A percentile compares a stretch with the other conserved stretches of the same genome.
Conservation (phyloP, 2,888 invertebrate species). For the Pandemis heparana region DNA sequence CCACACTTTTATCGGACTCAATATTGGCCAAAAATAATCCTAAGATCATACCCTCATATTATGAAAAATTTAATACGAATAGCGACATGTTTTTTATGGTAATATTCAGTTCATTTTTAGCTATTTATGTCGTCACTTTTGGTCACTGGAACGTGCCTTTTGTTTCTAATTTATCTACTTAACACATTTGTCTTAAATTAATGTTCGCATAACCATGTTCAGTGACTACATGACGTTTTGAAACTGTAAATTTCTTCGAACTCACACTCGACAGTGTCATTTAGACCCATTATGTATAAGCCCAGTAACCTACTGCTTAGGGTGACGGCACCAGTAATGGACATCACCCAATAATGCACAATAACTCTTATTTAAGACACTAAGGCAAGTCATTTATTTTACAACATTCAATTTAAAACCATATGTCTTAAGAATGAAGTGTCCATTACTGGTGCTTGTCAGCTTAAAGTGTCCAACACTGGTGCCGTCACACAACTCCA, state of each 20-base stretch:
- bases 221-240: not conserved
- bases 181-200: constrained; percentile 1
- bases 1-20: not conserved
- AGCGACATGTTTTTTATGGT: not conserved
- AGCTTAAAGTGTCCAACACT: no score
- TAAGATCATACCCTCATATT: not conserved
- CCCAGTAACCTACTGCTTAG: no score
- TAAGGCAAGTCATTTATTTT: no score
- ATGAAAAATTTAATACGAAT: not conserved
- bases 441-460: no score
- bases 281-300: no score
- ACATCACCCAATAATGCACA: no score
- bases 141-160: not conserved
- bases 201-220: not conserved
- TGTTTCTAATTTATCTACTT: constrained; percentile 6
- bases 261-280: not conserved
- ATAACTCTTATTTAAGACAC: no score
- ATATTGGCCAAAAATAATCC: not conserved
- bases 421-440: no score
- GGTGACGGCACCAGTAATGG: no score
- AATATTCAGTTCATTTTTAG: not conserved
- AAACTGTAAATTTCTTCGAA: not conserved
- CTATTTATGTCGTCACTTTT: not conserved
- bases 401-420: no score
- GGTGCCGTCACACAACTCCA: no score